These are phyloP conservation scores for Echinops telfairi DNA, from an alignment of 2,113 vertebrate genomes.

Conservation along the genomic window DNA sequence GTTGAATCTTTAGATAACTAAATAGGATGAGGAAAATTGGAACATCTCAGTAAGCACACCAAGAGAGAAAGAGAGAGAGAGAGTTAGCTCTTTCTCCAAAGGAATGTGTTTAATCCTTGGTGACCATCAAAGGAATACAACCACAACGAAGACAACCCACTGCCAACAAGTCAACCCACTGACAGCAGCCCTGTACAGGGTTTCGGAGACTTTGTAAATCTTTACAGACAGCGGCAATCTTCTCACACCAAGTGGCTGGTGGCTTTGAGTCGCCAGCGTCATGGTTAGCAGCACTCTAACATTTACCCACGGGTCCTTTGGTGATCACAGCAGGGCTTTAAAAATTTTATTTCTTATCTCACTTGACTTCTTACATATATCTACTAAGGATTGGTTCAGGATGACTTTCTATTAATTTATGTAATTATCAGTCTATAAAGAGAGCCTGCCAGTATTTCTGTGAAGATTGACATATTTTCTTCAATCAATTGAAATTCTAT, in stretches of 20 bases:
- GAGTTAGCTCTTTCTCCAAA: not conserved
- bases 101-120: not conserved
- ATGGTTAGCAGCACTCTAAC: no score
- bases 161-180: no score
- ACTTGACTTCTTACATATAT: not conserved
- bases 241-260: no score
- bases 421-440: not conserved
- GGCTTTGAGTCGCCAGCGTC: no score
- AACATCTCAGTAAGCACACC: not conserved
- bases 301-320: not conserved
- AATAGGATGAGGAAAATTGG: not conserved
- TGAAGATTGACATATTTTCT: not conserved
- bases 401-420: not conserved
- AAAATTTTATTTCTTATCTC: not conserved
- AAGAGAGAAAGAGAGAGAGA: no score
- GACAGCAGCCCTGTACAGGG: no score
- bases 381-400: not conserved
- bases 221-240: no score
- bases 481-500: not conserved
- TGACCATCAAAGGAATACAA: no score
- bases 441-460: not conserved
- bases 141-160: no score
- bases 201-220: no score
- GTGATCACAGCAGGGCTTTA: not conserved
- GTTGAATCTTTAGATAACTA: conserved; percentile 4